Evolutionary conservation across 1,140 invertebrate genomes (phyloP).

Genomic region (Cataglyphis hispanica): DNA sequence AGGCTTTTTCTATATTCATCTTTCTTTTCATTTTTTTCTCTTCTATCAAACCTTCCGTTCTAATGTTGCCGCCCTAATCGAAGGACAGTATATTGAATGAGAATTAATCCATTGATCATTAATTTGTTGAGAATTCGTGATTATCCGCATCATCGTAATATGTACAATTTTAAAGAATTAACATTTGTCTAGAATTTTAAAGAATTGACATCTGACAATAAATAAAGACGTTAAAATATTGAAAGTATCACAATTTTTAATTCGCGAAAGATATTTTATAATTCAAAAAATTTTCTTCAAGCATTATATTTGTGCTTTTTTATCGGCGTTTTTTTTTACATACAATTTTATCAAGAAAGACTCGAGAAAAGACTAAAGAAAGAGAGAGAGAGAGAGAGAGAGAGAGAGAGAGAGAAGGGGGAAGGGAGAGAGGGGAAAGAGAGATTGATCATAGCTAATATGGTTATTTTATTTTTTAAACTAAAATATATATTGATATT

Average conservation of each 20-base stretch:
- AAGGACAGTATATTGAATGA: constrained; percentile 25
- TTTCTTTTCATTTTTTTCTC: not conserved
- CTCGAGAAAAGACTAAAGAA: no score
- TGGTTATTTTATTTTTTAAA: not conserved
- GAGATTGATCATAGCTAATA: not conserved
- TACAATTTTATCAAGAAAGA: not conserved
- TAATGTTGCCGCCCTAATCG: not conserved
- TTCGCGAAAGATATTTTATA: not conserved
- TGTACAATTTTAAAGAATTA: not conserved
- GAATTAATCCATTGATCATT: constrained; percentile 48
- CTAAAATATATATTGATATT: not conserved
- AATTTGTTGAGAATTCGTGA: constrained; percentile 32
- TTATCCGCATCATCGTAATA: constrained; percentile 12
- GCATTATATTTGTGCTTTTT: not conserved
- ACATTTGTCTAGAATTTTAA: not conserved
- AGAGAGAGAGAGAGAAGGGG: no score
- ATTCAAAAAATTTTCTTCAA: no score
- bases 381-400: no score
- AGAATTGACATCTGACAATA: not conserved
- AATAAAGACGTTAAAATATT: not conserved
- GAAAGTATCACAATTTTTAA: not conserved
- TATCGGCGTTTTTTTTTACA: no score
- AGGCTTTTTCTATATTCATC: constrained; percentile 26
- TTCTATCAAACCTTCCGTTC: not conserved
- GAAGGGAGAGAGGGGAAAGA: no score